Evolutionary conservation across 2,113 vertebrate genomes (phyloP).

Genomic region (Hypocryptadius cinnamomeus): DNA sequence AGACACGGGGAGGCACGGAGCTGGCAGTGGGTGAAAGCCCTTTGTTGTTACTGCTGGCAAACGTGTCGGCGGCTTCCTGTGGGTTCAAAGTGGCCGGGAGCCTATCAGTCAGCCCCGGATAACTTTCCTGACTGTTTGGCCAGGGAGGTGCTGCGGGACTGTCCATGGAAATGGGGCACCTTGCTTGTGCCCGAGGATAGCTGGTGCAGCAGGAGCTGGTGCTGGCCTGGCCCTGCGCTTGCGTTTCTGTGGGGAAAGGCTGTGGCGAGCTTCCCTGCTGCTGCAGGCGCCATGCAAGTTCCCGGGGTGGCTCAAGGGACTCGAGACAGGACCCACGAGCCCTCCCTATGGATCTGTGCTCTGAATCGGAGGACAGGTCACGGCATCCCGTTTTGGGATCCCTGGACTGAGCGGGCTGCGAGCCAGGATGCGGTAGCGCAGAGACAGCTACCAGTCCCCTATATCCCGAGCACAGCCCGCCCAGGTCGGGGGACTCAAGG

Average conservation of each 20-base stretch:
- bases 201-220: too few species aligned
- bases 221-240: background rate
- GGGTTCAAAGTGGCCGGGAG: background rate
- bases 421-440: background rate
- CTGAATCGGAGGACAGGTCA: background rate
- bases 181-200: background rate
- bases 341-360: fast-evolving
- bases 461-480: background rate
- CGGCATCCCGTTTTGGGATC: background rate
- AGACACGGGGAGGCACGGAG: background rate
- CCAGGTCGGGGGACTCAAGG: fast-evolving
- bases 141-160: background rate
- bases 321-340: too few species aligned
- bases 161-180: background rate
- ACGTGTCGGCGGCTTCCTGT: background rate
- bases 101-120: background rate
- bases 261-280: background rate
- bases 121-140: background rate
- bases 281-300: background rate
- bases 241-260: background rate
- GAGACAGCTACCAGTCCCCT: fast-evolving
- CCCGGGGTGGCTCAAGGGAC: background rate
- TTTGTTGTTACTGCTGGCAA: background rate
- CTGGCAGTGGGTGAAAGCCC: background rate
- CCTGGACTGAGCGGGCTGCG: background rate